phyloP scores from a whole-genome alignment of 2,888 invertebrate genomes.

The Calameuta pallipes region DNA sequence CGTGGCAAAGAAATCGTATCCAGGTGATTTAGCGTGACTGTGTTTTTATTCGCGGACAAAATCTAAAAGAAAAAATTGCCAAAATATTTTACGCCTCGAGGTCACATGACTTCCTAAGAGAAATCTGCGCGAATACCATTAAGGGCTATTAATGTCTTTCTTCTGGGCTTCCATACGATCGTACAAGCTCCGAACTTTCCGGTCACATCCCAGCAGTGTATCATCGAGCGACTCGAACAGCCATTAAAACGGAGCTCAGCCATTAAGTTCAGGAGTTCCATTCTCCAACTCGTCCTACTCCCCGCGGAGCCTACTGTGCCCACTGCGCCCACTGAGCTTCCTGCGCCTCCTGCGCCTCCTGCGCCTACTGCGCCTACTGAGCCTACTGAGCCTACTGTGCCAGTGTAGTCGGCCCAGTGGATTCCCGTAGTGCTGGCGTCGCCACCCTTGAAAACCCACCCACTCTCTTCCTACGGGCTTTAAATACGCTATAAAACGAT shows the following conservation, averaged over 20 bases:
- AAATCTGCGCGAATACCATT: neutral
- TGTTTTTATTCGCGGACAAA: neutral
- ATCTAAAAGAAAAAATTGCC: too few relatives aligned
- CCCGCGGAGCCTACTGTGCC: neutral
- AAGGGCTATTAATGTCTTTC: neutral
- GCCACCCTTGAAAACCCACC: neutral
- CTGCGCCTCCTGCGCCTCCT: too few relatives aligned
- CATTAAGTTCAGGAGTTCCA: conserved; percentile 29
- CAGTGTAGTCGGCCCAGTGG: neutral
- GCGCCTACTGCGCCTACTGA: neutral
- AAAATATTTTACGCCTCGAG: neutral
- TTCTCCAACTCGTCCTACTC: conserved; percentile 1
- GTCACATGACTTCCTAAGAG: neutral
- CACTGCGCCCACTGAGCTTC: too few relatives aligned
- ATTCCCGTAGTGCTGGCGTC: neutral
- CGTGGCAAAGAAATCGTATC: neutral
- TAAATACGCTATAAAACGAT: conserved; percentile 27
- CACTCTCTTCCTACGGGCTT: conserved; percentile 14
- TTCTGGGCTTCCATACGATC: neutral
- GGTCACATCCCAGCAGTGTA: conserved; percentile 17
- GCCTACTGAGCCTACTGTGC: neutral
- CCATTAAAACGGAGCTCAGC: conserved; percentile 40
- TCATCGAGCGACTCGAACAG: conserved; percentile 24
- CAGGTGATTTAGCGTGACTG: neutral
- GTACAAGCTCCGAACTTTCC: conserved; percentile 7